These are phyloP conservation scores for Leptinotarsa texana DNA, from an alignment of 1,140 invertebrate genomes.

Conservation along the genomic window DNA sequence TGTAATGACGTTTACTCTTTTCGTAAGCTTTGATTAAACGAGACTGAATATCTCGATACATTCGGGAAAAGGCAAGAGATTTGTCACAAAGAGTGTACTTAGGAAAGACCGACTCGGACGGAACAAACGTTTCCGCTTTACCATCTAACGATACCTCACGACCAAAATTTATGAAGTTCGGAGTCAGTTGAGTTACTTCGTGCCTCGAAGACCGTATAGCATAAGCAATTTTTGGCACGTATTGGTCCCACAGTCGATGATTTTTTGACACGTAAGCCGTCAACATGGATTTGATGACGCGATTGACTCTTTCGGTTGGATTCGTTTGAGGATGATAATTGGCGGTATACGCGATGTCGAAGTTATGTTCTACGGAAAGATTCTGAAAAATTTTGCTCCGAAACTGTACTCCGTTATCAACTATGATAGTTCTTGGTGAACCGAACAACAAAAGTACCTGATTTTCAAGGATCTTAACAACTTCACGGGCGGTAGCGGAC, in stretches of 20 bases:
- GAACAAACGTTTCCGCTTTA: background rate
- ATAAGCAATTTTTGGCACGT: slow-evolving; percentile 40
- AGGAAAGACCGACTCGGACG: no score
- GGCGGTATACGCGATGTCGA: slow-evolving; percentile 27
- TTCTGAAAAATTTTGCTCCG: slow-evolving; percentile 29
- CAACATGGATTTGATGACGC: slow-evolving; percentile 48
- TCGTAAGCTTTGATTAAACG: background rate
- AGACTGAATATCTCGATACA: background rate
- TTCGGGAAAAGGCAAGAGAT: background rate
- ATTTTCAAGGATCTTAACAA: slow-evolving; percentile 25
- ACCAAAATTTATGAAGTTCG: slow-evolving; percentile 42
- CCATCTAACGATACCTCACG: slow-evolving; percentile 29
- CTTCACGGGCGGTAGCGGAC: background rate
- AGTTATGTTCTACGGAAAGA: slow-evolving; percentile 26
- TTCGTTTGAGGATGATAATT: slow-evolving; percentile 34
- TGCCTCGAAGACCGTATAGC: slow-evolving; percentile 46
- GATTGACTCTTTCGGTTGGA: slow-evolving; percentile 39
- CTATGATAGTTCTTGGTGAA: slow-evolving; percentile 28
- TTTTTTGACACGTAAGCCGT: slow-evolving; percentile 44
- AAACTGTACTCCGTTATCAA: slow-evolving; percentile 44
- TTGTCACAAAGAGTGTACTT: background rate
- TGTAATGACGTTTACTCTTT: background rate
- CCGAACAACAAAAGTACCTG: slow-evolving; percentile 35
- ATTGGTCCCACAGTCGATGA: slow-evolving; percentile 48
- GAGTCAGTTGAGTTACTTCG: slow-evolving; percentile 46